phyloP scores from a whole-genome alignment of 2,797 vertebrate species.

The Esox masquinongy region DNA sequence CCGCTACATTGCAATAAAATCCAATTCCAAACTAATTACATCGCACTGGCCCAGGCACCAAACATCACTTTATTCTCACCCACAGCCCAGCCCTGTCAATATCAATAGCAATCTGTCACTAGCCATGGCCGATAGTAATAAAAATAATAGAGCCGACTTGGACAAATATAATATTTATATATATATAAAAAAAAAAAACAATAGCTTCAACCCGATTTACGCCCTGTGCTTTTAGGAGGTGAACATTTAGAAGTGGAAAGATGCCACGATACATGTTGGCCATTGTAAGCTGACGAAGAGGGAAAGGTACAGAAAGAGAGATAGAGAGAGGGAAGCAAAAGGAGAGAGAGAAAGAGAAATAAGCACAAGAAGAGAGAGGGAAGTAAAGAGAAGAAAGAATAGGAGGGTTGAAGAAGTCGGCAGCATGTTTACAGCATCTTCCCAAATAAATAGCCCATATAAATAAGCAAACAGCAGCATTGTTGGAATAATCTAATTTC shows the following conservation, averaged over 20 bases:
- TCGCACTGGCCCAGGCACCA: slow-evolving; percentile 16
- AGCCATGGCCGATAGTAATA: slow-evolving; percentile 31
- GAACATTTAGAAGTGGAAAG: slow-evolving; percentile 27
- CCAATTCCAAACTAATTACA: slow-evolving; percentile 29
- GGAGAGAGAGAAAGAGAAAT: slow-evolving; percentile 5
- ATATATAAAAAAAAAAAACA: background rate
- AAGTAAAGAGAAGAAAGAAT: slow-evolving; percentile 1
- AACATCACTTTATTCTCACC: slow-evolving; percentile 25
- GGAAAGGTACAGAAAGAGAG: slow-evolving; percentile 6
- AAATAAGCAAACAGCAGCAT: slow-evolving; percentile 41
- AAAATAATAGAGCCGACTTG: slow-evolving; percentile 30
- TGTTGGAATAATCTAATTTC: slow-evolving; percentile 54
- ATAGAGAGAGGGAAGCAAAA: background rate
- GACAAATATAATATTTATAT: slow-evolving; percentile 28
- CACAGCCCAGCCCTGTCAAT: slow-evolving; percentile 25
- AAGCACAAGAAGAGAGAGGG: background rate
- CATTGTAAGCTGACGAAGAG: slow-evolving; percentile 30
- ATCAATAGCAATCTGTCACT: slow-evolving; percentile 31
- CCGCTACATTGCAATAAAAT: slow-evolving; percentile 26
- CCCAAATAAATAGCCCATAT: slow-evolving; percentile 9
- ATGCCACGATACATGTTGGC: slow-evolving; percentile 22
- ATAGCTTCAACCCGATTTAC: slow-evolving; percentile 23
- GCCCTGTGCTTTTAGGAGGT: background rate
- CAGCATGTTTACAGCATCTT: slow-evolving; percentile 29
- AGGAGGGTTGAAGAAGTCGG: slow-evolving; percentile 44